A percentile compares a stretch with the other conserved stretches of the same genome.
These are phyloP conservation scores for Sylvietta virens DNA, from an alignment of 2,113 vertebrate genomes.

Conservation along the genomic window DNA sequence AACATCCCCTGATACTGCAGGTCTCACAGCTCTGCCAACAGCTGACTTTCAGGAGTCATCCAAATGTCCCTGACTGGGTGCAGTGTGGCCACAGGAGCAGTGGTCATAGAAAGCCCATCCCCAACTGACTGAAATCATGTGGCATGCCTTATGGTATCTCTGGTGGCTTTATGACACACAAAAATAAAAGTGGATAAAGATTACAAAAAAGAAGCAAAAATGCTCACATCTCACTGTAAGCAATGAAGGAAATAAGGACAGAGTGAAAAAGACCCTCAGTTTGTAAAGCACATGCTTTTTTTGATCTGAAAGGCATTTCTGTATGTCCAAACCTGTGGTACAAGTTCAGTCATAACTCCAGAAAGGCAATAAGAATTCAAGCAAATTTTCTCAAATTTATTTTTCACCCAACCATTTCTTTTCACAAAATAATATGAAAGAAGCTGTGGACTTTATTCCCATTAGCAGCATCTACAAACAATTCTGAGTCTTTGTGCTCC, in stretches of 20 bases:
- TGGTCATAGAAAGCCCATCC: background rate
- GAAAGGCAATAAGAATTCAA: background rate
- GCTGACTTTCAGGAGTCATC: background rate
- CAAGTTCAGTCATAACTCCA: background rate
- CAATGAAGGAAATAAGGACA: background rate
- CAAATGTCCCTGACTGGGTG: background rate
- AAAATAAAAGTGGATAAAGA: background rate
- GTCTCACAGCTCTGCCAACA: background rate
- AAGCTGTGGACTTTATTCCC: background rate
- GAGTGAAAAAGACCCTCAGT: background rate
- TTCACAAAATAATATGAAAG: background rate
- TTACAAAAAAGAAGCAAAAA: background rate
- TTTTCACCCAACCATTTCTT: background rate
- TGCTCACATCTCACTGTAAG: background rate
- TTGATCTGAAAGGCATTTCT: background rate
- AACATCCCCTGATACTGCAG: background rate
- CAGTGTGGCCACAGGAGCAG: background rate
- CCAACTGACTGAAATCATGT: background rate
- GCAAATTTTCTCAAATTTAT: background rate
- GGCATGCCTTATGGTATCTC: background rate
- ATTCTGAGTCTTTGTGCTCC: background rate
- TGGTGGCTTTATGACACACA: background rate
- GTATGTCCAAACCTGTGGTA: background rate
- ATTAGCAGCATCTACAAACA: background rate
- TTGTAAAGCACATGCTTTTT: background rate